Evolutionary conservation across 2,113 vertebrate genomes (phyloP), one percentile per base, ranked within the genome.

Genomic region (Tragelaphus scriptus): DNA sequence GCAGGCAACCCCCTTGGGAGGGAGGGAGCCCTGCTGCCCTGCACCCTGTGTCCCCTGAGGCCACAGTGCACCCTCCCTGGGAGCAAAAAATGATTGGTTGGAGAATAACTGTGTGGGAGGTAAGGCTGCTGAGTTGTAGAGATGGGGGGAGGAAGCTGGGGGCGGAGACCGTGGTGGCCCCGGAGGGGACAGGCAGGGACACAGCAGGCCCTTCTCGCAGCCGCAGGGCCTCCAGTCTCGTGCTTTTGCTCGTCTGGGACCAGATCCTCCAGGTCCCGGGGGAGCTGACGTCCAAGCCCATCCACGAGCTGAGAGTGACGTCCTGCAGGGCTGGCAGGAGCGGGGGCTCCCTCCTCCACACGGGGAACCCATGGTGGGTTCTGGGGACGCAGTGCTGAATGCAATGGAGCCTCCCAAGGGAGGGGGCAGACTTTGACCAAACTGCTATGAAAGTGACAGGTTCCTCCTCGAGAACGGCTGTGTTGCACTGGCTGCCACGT

Each of bases 241-340:
- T 2, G 32, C 5, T 2, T n/a, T 10, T 36, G 86, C 61, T 71
- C 6, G 1, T 10, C 63, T 11, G 25, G 12, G 49, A 19, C 58
- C 16, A 15, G n/a, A 13, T 23, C 26, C 49, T 16, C 5, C 12
- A 53, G 59, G 81, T 30, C 26, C n/a, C 1, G 2, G 61, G 14
- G 19, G 1, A 32, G 80, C 81, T 17, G 19, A 25, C 3, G 3
- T 56, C 61, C 36, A 32, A 8, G 61, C 61, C 17, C 6, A 19
- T 12, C 26, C 28, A 3, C 0, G 17, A 0, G 4, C 90, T 0
- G 15, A 47, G 21, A 30, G 63, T 3, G 36, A 26, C 4, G 9
- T 47, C 91, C 21, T 11, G 80, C 36, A 11, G 80, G 32, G 61
- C 30, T 16, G 30, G 1, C 0, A 1, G 47, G 30, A 36, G 47